Percentiles rank a stretch among this genome's conserved stretches.
Evolutionary conservation across 2,797 vertebrate genomes (phyloP).

Genomic region (Phalloptychus januarius): DNA sequence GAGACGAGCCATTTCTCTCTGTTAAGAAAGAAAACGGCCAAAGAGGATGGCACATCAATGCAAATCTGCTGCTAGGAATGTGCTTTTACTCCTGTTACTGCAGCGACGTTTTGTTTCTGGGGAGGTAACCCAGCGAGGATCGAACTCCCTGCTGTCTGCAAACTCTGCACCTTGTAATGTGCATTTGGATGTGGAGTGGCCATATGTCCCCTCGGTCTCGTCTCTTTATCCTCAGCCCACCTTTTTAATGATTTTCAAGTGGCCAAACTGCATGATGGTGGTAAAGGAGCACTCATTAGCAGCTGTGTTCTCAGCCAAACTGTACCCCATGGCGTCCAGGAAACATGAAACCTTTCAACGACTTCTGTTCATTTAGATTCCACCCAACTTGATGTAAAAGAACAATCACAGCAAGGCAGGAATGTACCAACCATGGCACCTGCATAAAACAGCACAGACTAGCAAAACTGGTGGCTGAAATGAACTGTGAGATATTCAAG

Average conservation of each 20-base stretch:
- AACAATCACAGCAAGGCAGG: not conserved
- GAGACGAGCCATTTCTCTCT: slow-evolving; percentile 45
- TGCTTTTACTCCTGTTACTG: slow-evolving; percentile 6
- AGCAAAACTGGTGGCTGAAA: not conserved
- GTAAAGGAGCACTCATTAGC: not conserved
- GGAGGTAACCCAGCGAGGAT: slow-evolving; percentile 6
- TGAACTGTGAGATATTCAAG: not conserved
- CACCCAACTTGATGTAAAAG: not conserved
- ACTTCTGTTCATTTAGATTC: not conserved
- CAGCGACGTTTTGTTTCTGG: slow-evolving; percentile 5
- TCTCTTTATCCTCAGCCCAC: not conserved
- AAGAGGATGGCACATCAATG: slow-evolving; percentile 34
- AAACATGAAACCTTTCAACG: not conserved
- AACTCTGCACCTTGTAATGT: slow-evolving; percentile 24
- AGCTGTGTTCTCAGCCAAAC: not conserved
- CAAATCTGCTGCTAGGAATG: slow-evolving; percentile 28
- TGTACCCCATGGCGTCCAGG: not conserved
- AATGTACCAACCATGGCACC: not conserved
- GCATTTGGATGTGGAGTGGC: not conserved
- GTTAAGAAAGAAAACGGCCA: slow-evolving; percentile 18
- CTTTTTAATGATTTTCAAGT: not conserved
- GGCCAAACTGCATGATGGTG: not conserved
- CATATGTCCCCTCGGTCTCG: not conserved
- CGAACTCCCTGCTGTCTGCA: slow-evolving; percentile 5
- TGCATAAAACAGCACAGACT: not conserved